Percentiles rank a stretch among this genome's conserved stretches.
phyloP scores from a whole-genome alignment of 2,797 vertebrate species.

The Echiichthys vipera region DNA sequence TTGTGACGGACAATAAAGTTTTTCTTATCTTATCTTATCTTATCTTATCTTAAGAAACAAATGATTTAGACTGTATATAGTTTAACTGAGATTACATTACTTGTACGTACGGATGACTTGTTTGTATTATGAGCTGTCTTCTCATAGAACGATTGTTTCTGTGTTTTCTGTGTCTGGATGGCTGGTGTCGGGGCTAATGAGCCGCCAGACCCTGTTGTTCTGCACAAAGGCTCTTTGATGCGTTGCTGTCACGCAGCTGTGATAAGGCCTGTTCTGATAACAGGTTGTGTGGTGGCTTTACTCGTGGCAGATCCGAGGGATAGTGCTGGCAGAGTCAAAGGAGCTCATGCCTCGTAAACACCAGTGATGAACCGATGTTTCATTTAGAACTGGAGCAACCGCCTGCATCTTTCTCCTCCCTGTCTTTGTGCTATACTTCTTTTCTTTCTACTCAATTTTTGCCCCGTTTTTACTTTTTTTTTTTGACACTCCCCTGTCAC shows the following conservation, averaged over 20 bases:
- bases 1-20: no score
- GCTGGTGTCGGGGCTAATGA: constrained; percentile 50
- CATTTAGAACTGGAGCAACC: constrained; percentile 3
- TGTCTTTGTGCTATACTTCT: constrained; percentile 1
- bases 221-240: constrained; percentile 50
- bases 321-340: constrained; percentile 17
- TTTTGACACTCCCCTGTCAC: background rate
- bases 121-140: background rate
- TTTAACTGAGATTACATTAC: background rate
- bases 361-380: constrained; percentile 15
- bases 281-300: constrained; percentile 29
- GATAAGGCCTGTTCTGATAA: constrained; percentile 56
- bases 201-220: constrained; percentile 8
- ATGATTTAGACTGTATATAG: no score
- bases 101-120: constrained; percentile 13
- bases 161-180: background rate
- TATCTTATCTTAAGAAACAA: no score
- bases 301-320: constrained; percentile 41
- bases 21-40: no score
- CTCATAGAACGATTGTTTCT: background rate
- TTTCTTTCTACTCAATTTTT: background rate
- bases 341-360: constrained; percentile 7
- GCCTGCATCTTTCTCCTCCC: background rate
- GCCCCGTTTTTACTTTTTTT: background rate
- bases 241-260: constrained; percentile 39